Base-by-base conservation (phyloP, 2,797 vertebrate genomes). In the Bovichtus diacanthus region DNA sequence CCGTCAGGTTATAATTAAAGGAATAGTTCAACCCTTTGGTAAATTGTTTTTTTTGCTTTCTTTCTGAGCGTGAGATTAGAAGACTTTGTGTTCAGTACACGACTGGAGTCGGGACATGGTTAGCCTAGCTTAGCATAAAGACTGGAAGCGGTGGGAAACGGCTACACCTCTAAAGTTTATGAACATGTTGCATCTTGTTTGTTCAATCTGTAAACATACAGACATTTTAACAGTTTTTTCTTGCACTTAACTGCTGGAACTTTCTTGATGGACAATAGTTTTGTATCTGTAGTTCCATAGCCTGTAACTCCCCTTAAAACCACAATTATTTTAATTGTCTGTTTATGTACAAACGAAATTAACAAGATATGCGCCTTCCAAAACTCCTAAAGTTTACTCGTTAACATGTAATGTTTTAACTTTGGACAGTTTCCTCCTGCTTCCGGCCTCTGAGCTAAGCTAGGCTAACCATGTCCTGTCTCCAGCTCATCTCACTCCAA, bases 91-190 rank as follows among this genome's bases (percentile, higher is more conserved):
- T 46, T n/a, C 10, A 21, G 18, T 51, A 34, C 15, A 39, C 12
- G 46, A 29, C 43, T 36, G 31, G 31, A 53, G 21, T 41, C 34
- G 16, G 21, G 16, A 25, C 1, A 6, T 34, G 34, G 38, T 60
- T 62, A 50, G 25, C 36, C 27, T 50, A 63, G 50, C n/a, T 61
- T 69, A 47, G 56, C 65, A 68, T 61, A 12, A 68, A 61, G 21
- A 64, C 34, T 13, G 15, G 44, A 34, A 9, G 31, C 5, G 55
- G 25, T 13, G 54, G 21, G 9, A 54, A 55, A 46, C 15, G 25
- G 39, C 3, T 34, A 19, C 34, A 34, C 31, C 34, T 31, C 15
- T 49, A 34, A 31, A 2, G 31, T 31, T 31, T 2, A 6, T 9
- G 34, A 8, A 34, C 7, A 34, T 34, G 31, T 34, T 34, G 31